These are phyloP conservation scores for Hermaeophaga mercurialis DNA, from an alignment of 2,888 invertebrate species.

Conservation along the genomic window DNA sequence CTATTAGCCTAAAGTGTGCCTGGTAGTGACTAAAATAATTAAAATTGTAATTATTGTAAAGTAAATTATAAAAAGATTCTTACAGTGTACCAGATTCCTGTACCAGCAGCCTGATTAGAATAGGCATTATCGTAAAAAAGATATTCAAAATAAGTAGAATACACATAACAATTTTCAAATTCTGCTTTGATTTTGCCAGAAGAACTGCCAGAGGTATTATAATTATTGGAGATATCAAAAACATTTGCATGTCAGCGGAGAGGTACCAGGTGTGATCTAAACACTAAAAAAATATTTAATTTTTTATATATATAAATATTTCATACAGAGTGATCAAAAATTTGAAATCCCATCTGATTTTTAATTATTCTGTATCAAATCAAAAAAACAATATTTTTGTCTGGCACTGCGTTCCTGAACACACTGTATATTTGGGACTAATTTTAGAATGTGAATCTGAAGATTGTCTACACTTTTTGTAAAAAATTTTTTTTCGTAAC, in stretches of 20 bases:
- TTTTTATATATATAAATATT: too few species aligned
- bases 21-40: constrained; percentile 35
- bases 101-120: not conserved
- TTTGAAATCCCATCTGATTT: too few species aligned
- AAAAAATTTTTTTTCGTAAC: too few species aligned
- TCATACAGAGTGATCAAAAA: too few species aligned
- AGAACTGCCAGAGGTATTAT: constrained; percentile 46
- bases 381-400: too few species aligned
- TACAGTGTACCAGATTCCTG: not conserved
- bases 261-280: constrained; percentile 54
- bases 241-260: constrained; percentile 55
- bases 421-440: too few species aligned
- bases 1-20: constrained; percentile 40
- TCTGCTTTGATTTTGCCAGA: constrained; percentile 27
- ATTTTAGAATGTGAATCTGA: too few species aligned
- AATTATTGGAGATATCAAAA: constrained; percentile 49
- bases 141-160: not conserved
- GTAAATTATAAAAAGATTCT: too few species aligned
- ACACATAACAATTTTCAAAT: constrained; percentile 36
- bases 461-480: too few species aligned
- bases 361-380: too few species aligned
- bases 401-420: too few species aligned
- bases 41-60: too few species aligned
- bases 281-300: constrained; percentile 49
- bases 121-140: not conserved